A percentile compares a stretch with the other conserved stretches of the same genome.
phyloP scores from a whole-genome alignment of 2,888 invertebrate species.

The Cynaeus angustus region DNA sequence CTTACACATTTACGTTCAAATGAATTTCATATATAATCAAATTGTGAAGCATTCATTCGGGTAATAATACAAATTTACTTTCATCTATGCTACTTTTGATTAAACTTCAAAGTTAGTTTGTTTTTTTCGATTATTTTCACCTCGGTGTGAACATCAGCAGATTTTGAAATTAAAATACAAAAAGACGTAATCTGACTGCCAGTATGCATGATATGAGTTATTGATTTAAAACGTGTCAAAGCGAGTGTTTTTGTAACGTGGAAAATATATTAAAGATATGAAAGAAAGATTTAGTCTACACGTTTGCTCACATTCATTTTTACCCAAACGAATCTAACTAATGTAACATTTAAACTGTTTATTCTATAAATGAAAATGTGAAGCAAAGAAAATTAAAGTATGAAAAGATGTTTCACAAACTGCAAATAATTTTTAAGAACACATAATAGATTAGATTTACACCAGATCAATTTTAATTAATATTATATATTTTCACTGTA shows the following conservation, averaged over 20 bases:
- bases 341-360: neutral
- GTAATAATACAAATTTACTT: no score
- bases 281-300: neutral
- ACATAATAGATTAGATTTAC: no score
- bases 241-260: neutral
- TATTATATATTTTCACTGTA: no score
- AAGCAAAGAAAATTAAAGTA: no score
- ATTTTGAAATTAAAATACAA: neutral
- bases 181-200: neutral
- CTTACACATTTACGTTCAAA: constrained; percentile 18
- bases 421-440: no score
- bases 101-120: no score
- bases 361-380: no score
- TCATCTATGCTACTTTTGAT: no score
- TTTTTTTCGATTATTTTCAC: neutral
- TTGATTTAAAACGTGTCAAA: constrained; percentile 2
- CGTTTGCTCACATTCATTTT: neutral
- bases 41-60: no score
- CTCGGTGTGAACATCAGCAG: neutral
- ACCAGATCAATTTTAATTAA: no score
- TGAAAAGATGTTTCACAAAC: no score
- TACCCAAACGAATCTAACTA: neutral
- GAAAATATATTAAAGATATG: neutral
- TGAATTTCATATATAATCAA: no score
- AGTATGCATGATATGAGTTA: constrained; percentile 1